Percentiles rank a stretch among this genome's conserved stretches.
These are phyloP conservation scores for Chromobotia macracanthus DNA, from an alignment of 2,797 vertebrate species.

Conservation along the genomic window DNA sequence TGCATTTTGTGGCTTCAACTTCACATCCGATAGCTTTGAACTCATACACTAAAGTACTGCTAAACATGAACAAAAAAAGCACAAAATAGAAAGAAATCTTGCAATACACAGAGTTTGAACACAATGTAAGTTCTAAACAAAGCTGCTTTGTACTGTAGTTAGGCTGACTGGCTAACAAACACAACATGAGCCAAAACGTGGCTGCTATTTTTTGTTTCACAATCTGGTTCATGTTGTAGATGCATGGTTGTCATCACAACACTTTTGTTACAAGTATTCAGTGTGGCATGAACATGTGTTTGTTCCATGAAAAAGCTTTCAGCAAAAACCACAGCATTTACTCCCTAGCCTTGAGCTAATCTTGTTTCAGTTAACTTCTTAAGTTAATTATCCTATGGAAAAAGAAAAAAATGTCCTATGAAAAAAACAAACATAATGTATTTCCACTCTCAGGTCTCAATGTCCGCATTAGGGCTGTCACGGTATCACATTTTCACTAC, in stretches of 20 bases:
- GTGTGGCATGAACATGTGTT: constrained; percentile 20
- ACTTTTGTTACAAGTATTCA: constrained; percentile 2
- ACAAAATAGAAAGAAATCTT: background rate
- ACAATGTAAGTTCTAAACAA: background rate
- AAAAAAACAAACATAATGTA: background rate
- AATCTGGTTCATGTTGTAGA: background rate
- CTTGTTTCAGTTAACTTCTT: constrained; percentile 1
- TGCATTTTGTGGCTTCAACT: background rate
- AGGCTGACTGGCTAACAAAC: background rate
- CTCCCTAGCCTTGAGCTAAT: background rate
- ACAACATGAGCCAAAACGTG: background rate
- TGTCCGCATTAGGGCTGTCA: background rate
- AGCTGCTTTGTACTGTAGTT: background rate
- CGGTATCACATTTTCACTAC: too few species aligned
- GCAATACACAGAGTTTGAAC: background rate
- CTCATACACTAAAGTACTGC: background rate
- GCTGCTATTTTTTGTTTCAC: background rate
- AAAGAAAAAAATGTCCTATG: background rate
- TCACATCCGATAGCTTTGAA: background rate
- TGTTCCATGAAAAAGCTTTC: constrained; percentile 13
- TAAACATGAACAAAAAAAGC: background rate
- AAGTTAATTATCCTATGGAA: background rate
- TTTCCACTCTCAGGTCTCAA: background rate
- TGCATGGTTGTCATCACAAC: background rate
- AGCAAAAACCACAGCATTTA: constrained; percentile 23